phyloP scores from a whole-genome alignment of 2,888 invertebrate species.

The Lepas anatifera region DNA sequence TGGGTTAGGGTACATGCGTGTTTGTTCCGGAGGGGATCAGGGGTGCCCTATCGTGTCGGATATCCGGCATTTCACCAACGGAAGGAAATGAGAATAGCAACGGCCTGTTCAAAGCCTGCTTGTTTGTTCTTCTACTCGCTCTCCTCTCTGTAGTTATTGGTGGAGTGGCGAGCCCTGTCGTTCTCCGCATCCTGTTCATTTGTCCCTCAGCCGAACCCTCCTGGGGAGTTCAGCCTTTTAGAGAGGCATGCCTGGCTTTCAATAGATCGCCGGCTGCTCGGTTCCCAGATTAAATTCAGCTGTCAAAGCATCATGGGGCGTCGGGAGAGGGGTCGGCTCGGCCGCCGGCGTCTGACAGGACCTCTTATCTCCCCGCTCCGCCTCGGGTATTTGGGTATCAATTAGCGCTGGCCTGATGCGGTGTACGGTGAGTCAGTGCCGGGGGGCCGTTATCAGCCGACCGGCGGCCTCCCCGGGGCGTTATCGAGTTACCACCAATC shows the following conservation, averaged over 20 bases:
- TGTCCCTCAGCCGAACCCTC: neutral
- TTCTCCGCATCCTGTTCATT: too few relatives aligned
- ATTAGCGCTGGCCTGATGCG: neutral
- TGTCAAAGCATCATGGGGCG: neutral
- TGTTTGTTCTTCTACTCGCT: too few relatives aligned
- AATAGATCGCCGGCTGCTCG: neutral
- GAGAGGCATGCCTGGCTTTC: neutral
- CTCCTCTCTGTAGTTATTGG: too few relatives aligned
- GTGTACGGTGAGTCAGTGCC: slow-evolving; percentile 8
- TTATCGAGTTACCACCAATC: slow-evolving; percentile 13
- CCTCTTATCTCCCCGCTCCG: neutral
- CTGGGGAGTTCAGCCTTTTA: neutral
- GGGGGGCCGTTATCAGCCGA: neutral
- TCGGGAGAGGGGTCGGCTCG: neutral
- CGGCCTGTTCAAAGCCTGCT: too few relatives aligned
- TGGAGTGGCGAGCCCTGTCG: too few relatives aligned
- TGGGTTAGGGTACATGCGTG: too few relatives aligned
- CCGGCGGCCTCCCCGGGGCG: neutral
- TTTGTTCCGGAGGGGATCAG: too few relatives aligned
- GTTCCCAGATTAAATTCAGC: slow-evolving; percentile 1
- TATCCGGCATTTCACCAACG: too few relatives aligned
- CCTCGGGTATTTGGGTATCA: neutral
- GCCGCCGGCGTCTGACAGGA: neutral
- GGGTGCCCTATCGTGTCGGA: too few relatives aligned
- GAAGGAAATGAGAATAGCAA: too few relatives aligned